These are phyloP conservation scores for Lepus oiostolus DNA, from an alignment of 2,797 vertebrate species.

Conservation along the genomic window DNA sequence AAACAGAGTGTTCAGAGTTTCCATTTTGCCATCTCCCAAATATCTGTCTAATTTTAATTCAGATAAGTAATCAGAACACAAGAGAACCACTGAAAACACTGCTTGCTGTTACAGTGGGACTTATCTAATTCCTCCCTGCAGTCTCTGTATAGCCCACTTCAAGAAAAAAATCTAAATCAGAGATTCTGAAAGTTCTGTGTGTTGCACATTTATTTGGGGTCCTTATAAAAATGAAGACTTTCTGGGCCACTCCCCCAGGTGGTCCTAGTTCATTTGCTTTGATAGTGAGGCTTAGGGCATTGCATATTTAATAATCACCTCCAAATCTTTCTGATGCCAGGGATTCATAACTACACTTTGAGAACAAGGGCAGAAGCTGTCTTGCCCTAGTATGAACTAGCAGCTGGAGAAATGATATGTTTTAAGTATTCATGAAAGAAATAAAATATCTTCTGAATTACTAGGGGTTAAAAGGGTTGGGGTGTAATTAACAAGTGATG, in stretches of 20 bases:
- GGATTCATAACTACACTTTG: background rate
- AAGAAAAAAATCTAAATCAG: background rate
- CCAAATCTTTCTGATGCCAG: background rate
- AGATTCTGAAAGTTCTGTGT: background rate
- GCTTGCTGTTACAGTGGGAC: background rate
- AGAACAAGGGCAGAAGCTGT: background rate
- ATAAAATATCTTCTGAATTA: background rate
- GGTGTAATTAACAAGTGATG: slow-evolving; percentile 6
- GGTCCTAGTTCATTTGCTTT: background rate
- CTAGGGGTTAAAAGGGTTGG: background rate
- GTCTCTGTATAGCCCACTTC: slow-evolving; percentile 9
- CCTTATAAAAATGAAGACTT: slow-evolving; percentile 21
- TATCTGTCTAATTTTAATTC: slow-evolving; percentile 79
- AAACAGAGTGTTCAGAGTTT: slow-evolving; percentile 78
- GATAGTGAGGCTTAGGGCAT: background rate
- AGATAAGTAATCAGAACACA: slow-evolving; percentile 76
- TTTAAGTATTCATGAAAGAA: background rate
- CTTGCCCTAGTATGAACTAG: background rate
- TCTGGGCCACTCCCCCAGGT: background rate
- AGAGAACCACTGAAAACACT: background rate
- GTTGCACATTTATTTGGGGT: slow-evolving; percentile 15
- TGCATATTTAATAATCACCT: background rate
- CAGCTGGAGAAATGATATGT: background rate
- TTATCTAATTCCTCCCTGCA: slow-evolving; percentile 11
- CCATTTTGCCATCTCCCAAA: slow-evolving; percentile 81